Conservation (phyloP, 2,113 vertebrate genomes). For the Lates calcarifer region DNA sequence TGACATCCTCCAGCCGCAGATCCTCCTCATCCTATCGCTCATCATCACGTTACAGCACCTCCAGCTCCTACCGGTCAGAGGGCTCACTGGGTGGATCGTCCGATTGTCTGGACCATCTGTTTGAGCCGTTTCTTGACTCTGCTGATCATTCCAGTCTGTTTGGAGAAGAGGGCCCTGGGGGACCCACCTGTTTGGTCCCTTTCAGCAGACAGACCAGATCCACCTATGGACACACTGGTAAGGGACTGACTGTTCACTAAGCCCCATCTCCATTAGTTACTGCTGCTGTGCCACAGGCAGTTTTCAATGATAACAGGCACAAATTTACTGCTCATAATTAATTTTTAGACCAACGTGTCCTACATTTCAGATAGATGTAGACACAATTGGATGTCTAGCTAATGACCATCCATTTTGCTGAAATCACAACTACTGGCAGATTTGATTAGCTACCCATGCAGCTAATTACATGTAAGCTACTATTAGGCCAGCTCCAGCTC, state of each 20-base stretch:
- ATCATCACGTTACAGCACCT: slow-evolving; percentile 75
- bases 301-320: too few relatives aligned
- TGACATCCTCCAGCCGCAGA: slow-evolving; percentile 75
- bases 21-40: slow-evolving; percentile 78
- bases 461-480: too few relatives aligned
- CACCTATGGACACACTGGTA: slow-evolving; percentile 77
- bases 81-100: slow-evolving; percentile 57
- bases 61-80: slow-evolving; percentile 75
- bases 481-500: too few relatives aligned
- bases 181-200: slow-evolving; percentile 49
- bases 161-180: slow-evolving; percentile 63
- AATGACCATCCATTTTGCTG: too few relatives aligned
- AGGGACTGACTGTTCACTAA: slow-evolving; percentile 7
- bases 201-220: slow-evolving; percentile 69
- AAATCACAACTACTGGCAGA: too few relatives aligned
- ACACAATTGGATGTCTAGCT: neutral
- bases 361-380: neutral
- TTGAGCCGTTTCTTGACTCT: slow-evolving; percentile 77
- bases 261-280: neutral
- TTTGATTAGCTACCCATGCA: too few relatives aligned
- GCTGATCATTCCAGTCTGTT: slow-evolving; percentile 67
- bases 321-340: too few relatives aligned
- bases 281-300: neutral
- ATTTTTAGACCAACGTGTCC: too few relatives aligned
- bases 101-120: slow-evolving; percentile 69